Evolutionary conservation across 2,888 invertebrate species (phyloP).

Genomic region (Apamea monoglypha): DNA sequence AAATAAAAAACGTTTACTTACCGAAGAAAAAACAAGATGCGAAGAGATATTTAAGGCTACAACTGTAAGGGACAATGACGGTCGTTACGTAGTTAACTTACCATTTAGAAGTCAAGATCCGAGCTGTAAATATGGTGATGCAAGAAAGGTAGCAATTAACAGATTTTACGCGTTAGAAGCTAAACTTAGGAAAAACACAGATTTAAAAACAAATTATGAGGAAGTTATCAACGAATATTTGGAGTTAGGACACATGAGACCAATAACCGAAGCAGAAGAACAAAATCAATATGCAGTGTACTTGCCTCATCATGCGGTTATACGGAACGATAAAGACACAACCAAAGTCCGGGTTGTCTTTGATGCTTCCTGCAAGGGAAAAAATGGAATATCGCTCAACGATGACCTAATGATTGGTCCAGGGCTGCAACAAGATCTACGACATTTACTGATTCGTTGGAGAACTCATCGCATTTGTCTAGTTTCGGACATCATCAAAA

Average conservation of each 20-base stretch:
- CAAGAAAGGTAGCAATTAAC: not conserved
- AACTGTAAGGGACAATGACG: too few species aligned
- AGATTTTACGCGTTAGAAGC: not conserved
- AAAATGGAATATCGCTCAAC: conserved; percentile 11
- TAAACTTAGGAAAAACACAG: not conserved
- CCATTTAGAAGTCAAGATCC: too few species aligned
- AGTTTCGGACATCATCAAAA: not conserved
- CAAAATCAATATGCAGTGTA: too few species aligned
- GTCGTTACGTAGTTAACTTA: too few species aligned
- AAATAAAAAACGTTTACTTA: too few species aligned
- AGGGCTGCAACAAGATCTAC: not conserved
- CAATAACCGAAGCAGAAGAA: not conserved
- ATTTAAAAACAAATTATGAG: not conserved
- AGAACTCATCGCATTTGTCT: not conserved
- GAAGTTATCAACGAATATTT: conserved; percentile 1
- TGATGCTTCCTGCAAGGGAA: too few species aligned
- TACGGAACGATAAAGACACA: too few species aligned
- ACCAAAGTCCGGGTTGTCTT: too few species aligned
- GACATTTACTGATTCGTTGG: not conserved
- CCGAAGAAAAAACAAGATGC: too few species aligned
- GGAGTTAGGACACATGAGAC: not conserved
- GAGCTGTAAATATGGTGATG: too few species aligned
- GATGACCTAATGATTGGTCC: not conserved
- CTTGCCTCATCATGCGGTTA: too few species aligned
- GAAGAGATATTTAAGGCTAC: too few species aligned